Conservation (phyloP, 2,113 vertebrate species). For the Petrocephalus microphthalmus region DNA sequence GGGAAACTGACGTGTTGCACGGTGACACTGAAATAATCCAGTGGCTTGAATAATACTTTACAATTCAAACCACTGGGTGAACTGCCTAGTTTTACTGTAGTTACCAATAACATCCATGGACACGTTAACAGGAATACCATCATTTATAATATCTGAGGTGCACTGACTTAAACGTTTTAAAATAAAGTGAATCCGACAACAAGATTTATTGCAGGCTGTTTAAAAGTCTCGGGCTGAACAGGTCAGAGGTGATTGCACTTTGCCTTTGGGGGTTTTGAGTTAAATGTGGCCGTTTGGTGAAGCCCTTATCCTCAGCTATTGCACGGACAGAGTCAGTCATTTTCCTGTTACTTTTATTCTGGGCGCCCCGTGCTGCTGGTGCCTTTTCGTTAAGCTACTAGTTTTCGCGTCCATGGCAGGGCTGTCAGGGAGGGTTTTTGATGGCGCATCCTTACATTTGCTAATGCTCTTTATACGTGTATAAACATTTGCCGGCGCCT, state of each 20-base stretch:
- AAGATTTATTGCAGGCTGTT: background rate
- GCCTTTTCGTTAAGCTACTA: background rate
- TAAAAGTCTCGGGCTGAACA: background rate
- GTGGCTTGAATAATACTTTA: background rate
- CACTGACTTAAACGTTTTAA: background rate
- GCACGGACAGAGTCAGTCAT: background rate
- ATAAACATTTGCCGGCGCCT: conserved; percentile 25
- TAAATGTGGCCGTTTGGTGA: background rate
- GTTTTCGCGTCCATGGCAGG: background rate
- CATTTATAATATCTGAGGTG: background rate
- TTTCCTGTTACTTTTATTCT: background rate
- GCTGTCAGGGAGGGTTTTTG: background rate
- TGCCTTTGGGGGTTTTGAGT: background rate
- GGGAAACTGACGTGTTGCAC: background rate
- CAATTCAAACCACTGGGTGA: background rate
- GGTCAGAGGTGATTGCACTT: background rate
- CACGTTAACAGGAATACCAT: background rate
- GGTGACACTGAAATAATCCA: background rate
- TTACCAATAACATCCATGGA: background rate
- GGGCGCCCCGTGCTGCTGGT: background rate
- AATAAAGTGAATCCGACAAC: background rate
- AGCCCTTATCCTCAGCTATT: background rate
- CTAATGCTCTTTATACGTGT: background rate
- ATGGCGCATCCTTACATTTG: background rate
- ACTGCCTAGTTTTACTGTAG: background rate